Conservation (phyloP, 2,888 invertebrate species). For the Merodon equestris region DNA sequence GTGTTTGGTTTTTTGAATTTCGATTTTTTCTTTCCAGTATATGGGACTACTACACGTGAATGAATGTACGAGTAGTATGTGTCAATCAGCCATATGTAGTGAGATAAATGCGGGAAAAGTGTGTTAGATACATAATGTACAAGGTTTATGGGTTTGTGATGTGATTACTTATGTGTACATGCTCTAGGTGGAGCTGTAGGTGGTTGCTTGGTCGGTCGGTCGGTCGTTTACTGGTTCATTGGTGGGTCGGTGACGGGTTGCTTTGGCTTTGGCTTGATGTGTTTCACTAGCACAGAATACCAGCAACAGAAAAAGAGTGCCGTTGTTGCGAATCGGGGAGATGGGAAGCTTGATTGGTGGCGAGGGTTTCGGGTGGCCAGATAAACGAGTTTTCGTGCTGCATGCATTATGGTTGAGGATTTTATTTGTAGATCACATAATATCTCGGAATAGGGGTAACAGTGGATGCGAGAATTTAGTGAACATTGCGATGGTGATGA, state of each 20-base stretch:
- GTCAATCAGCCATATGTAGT: constrained; percentile 19
- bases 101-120: constrained; percentile 54
- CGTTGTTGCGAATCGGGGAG: too few species aligned
- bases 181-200: constrained; percentile 44
- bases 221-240: constrained; percentile 37
- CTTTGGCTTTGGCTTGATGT: constrained; percentile 32
- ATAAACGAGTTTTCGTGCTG: constrained; percentile 67
- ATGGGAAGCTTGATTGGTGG: background rate
- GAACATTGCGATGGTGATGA: constrained; percentile 22
- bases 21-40: too few species aligned
- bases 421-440: constrained; percentile 68
- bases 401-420: constrained; percentile 65
- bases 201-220: constrained; percentile 57
- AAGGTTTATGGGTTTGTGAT: constrained; percentile 67
- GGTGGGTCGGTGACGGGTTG: constrained; percentile 25
- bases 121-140: constrained; percentile 67
- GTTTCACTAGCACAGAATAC: constrained; percentile 14
- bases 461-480: constrained; percentile 55
- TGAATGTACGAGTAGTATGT: too few species aligned
- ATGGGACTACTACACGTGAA: too few species aligned
- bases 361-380: constrained; percentile 51
- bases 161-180: constrained; percentile 61
- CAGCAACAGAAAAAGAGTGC: too few species aligned
- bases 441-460: constrained; percentile 61
- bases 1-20: constrained; percentile 32